phyloP scores from a whole-genome alignment of 1,140 invertebrate genomes.

The Drosophila willistoni region DNA sequence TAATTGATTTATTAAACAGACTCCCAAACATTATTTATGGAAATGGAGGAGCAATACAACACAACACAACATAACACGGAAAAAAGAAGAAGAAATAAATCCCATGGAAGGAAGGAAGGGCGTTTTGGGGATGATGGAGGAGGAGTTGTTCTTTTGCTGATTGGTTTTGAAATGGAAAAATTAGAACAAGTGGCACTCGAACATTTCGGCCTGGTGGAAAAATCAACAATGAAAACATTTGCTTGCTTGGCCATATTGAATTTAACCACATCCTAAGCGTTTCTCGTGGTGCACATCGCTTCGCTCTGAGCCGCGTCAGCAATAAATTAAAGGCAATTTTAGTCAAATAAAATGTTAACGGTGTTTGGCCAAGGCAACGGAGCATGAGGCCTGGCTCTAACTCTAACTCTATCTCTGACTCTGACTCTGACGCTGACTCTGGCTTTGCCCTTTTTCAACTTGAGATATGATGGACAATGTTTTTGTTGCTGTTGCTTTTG shows the following conservation, averaged over 20 bases:
- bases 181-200: slow-evolving; percentile 76
- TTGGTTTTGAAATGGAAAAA: slow-evolving; percentile 76
- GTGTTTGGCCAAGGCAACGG: slow-evolving; percentile 40
- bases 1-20: slow-evolving; percentile 78
- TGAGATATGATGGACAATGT: slow-evolving; percentile 73
- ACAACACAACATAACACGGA: no score
- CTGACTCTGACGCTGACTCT: slow-evolving; percentile 36
- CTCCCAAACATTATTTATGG: slow-evolving; percentile 60
- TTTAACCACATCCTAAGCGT: slow-evolving; percentile 3
- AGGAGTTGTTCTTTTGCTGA: slow-evolving; percentile 36
- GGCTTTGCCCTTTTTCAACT: slow-evolving; percentile 74
- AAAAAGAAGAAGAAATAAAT: not conserved
- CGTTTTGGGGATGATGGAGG: not conserved
- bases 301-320: slow-evolving; percentile 56
- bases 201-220: slow-evolving; percentile 31
- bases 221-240: slow-evolving; percentile 80
- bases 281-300: slow-evolving; percentile 8
- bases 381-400: not conserved
- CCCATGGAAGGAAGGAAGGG: not conserved
- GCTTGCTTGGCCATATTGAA: not conserved
- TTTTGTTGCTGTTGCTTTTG: slow-evolving; percentile 32
- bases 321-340: slow-evolving; percentile 82
- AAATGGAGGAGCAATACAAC: slow-evolving; percentile 23
- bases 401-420: slow-evolving; percentile 21
- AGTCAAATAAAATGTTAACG: slow-evolving; percentile 81